Base-by-base conservation (phyloP, 2,797 vertebrate genomes). In the Babyrousa celebensis region DNA sequence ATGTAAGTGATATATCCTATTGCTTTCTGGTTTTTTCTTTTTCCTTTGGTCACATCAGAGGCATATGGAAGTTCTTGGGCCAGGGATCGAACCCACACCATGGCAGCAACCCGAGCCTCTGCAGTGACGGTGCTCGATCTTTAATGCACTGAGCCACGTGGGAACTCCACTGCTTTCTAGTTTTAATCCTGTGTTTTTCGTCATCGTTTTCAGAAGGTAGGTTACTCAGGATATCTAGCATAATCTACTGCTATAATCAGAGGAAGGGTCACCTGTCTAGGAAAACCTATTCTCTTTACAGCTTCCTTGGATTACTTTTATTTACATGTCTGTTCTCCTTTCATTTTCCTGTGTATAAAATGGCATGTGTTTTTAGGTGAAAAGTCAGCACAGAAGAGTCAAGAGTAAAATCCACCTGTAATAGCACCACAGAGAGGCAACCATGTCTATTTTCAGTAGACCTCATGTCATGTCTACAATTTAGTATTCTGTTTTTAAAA, bases 1-100 rank as follows among this genome's bases (percentile, higher is more conserved):
- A 97, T 71, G 99, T 99, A 98, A 99, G 99, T 98, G 27, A 84
- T 54, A 21, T 71, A 16, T 25, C 14, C 11, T 32, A 9, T 29
- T 58, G 17, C 32, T 87, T 82, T 67, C 43, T 48, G 43, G 6
- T 48, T 48, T 48, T 48, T 48, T 43, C 8, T 43, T 48, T 48
- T 48, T 48, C 43, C 43, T 48, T 48, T 48, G 43, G 43, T 48
- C 43, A 48, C 43, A 48, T 48, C 43, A 48, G 43, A 7, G 43
- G 6, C 9, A 48, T 48, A 6, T 48, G 43, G 43, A 48, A 48
- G 43, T 48, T 48, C 43, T 48, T 10, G 6, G 43, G 5, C 43
- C 43, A 48, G 43, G 43, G 43, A 48, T 48, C 43, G 9, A 48
- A 48, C 43, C 43, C 43, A 48, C 43, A 48, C 43, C 43, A 48